phyloP scores from a whole-genome alignment of 2,888 invertebrate genomes.

The Leptinotarsa peninsularis region DNA sequence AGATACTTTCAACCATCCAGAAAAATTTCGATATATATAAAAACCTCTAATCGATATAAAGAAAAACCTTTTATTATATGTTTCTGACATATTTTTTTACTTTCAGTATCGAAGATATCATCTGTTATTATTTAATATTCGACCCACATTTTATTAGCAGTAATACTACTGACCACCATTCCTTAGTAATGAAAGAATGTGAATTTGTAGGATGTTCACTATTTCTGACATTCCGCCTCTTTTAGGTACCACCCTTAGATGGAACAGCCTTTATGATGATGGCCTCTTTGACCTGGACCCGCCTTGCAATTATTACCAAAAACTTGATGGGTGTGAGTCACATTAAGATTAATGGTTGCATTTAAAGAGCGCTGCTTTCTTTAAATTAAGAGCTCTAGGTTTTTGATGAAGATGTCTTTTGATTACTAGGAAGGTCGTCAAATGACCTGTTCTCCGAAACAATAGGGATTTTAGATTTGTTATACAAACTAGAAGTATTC shows the following conservation, averaged over 20 bases:
- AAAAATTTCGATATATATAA: too few species aligned
- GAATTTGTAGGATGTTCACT: conserved; percentile 3
- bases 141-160: too few species aligned
- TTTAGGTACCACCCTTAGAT: conserved; percentile 48
- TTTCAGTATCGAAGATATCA: too few species aligned
- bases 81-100: too few species aligned
- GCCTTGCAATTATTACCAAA: conserved; percentile 40
- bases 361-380: neutral
- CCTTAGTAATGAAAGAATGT: neutral
- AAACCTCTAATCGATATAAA: too few species aligned
- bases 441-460: neutral
- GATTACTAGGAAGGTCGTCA: neutral
- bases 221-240: conserved; percentile 48
- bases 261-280: conserved; percentile 42
- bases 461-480: neutral
- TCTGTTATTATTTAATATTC: too few species aligned
- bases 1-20: too few species aligned
- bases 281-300: conserved; percentile 40
- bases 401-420: neutral
- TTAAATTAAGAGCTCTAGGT: neutral
- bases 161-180: neutral
- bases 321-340: conserved; percentile 20
- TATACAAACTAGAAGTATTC: too few species aligned
- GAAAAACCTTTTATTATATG: too few species aligned
- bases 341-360: conserved; percentile 1